Base-by-base conservation (phyloP, 2,797 vertebrate species). In the Microtus agrestis region DNA sequence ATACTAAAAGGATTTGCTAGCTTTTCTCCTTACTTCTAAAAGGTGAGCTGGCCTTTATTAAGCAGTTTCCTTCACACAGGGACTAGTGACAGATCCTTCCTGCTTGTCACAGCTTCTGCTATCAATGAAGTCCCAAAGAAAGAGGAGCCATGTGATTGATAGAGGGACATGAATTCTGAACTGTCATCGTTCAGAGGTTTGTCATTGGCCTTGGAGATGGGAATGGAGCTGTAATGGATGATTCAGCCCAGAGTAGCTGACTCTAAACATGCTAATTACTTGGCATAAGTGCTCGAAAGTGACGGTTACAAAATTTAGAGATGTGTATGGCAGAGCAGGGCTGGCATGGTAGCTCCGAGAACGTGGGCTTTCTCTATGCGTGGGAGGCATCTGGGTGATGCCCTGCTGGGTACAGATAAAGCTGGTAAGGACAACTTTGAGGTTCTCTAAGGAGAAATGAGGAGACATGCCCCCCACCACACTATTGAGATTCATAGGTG, bases 21-120 rank as follows among this genome's bases (percentile, higher is more conserved):
- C 40, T 51, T 77, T 56, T 40, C 34, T 31, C 23, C 51, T 17
- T 9, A 91, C 19, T 1, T 71, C 91, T 25, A 51, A 82, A 96
- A 82, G 65, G 11, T 54, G 87, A 95, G 94, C 91, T 0, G 0
- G 95, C 77, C 92, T 92, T 86, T 37, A 12, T 63, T 77, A 96
- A 96, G 95, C 85, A 69, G 48, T 97, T 97, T 97, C 95, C 74
- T 95, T 78, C 6, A 17, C 73, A 37, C 0, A 93, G 87, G 97
- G 97, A 13, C 90, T 90, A 59, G 91, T 96, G 96, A 97, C 78
- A 79, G 97, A 95, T 97, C 96, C 97, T 97, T 95, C 92, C 87
- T 77, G 78, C 81, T 81, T 92, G 97, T 97, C 97, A 59, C 86
- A 89, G 86, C 86, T 93, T 80, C 92, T 48, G 29, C 92, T 93